Conservation (phyloP, 2,113 vertebrate species). For the Dinomys branickii region DNA sequence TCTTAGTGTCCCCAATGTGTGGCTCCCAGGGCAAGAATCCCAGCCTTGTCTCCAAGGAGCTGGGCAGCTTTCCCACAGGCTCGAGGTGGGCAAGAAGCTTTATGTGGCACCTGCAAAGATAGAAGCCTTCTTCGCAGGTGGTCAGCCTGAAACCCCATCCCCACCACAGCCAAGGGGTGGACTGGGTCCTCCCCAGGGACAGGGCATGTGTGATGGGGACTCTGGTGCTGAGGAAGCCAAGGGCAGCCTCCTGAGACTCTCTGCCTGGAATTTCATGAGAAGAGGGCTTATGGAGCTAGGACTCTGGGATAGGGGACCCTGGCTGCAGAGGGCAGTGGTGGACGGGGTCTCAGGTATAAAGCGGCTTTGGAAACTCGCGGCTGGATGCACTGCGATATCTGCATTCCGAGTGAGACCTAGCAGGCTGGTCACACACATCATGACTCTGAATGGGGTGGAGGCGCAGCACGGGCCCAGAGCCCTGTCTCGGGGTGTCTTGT, state of each 20-base stretch:
- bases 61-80: neutral
- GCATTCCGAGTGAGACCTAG: neutral
- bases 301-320: neutral
- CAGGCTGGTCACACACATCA: accelerated
- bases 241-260: neutral
- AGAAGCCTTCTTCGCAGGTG: neutral
- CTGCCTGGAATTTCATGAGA: neutral
- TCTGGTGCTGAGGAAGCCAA: neutral
- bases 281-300: neutral
- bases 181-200: neutral
- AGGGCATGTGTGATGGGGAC: neutral
- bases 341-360: accelerated
- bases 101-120: neutral
- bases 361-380: neutral
- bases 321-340: accelerated
- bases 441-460: neutral
- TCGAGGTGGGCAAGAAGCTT: neutral
- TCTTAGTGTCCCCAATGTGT: neutral
- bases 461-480: neutral
- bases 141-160: accelerated
- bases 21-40: neutral
- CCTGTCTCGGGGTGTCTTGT: neutral
- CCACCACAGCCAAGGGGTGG: accelerated
- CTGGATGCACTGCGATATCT: accelerated
- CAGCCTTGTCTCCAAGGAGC: neutral